Percentiles rank a stretch among this genome's conserved stretches.
Conservation (phyloP, 2,888 invertebrate species). For the Cerastis rubricosa region DNA sequence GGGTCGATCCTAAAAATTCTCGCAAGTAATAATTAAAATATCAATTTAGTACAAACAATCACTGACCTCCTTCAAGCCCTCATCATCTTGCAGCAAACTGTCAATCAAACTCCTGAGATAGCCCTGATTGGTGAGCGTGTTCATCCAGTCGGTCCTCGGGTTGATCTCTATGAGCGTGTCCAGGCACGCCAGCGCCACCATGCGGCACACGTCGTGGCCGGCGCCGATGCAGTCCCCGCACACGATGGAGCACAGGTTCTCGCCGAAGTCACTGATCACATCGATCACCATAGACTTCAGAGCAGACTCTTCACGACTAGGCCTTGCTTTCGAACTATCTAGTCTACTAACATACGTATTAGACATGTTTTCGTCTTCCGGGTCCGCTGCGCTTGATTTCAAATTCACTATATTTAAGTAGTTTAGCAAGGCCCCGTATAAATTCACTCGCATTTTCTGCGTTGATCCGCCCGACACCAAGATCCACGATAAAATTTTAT, state of each 20-base stretch:
- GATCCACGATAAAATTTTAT: conserved; percentile 96
- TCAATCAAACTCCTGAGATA: conserved; percentile 96
- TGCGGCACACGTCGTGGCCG: conserved; percentile 96
- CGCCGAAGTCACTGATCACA: conserved; percentile 93
- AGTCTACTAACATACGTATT: conserved; percentile 91
- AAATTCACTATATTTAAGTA: conserved; percentile 94
- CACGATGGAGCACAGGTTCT: conserved; percentile 94
- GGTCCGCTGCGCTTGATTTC: conserved; percentile 84
- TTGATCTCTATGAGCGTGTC: conserved; percentile 95
- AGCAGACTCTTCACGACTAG: conserved; percentile 80
- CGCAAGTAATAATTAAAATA: neutral
- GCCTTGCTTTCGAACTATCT: conserved; percentile 90
- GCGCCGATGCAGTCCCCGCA: conserved; percentile 96
- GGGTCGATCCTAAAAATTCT: too few relatives aligned
- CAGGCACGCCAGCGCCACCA: conserved; percentile 96
- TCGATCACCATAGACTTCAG: conserved; percentile 85
- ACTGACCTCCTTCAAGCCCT: conserved; percentile 90
- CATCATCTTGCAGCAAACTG: conserved; percentile 94
- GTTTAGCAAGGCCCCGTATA: conserved; percentile 96
- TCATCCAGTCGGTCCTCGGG: conserved; percentile 91
- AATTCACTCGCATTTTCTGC: conserved; percentile 95
- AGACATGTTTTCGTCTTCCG: conserved; percentile 84
- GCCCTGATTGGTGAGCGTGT: conserved; percentile 88
- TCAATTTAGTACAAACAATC: neutral
- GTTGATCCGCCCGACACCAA: conserved; percentile 94